Evolutionary conservation across 2,113 vertebrate species (phyloP), one percentile per base, ranked within the genome.

Genomic region (Naja naja): DNA sequence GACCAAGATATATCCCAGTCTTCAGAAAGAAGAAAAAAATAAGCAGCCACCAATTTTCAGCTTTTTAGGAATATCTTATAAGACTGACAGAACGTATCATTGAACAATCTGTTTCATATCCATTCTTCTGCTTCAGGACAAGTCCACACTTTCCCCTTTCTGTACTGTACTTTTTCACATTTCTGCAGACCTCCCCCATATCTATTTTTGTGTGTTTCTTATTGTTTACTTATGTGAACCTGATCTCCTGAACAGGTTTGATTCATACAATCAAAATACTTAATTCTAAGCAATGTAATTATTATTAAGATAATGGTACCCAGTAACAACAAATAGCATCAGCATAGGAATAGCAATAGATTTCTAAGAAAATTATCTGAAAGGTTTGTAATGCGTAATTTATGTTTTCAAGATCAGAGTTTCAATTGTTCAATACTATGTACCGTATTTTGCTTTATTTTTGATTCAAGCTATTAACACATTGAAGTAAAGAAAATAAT

Each of bases 401-500:
- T 90, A 11, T 52, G 90, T 58, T 93, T 87, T 85, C 1, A 94
- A 91, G 91, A 23, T 56, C 54, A 94, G 0, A 2, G 22, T 52
- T 91, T 22, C 95, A 93, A 91, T 94, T 94, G 93, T 69, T 5
- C 92, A 22, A 16, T 55, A 92, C 47, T 91, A 91, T 30, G 60
- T 64, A 5, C 54, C 8, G 94, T n/a, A 30, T 74, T 58, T 14
- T 0, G 14, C 94, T 95, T 93, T 93, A 91, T 93, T 94, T 94
- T 93, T 25, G 0, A 94, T 94, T 95, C 91, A 90, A 95, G 89
- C 22, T 69, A 85, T 91, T 93, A 94, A 94, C 93, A 92, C 94
- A 94, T 3, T 0, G 11, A 95, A 92, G 94, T 92, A 94, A 95
- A 95, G 91, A 93, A 95, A 92, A 39, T 93, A 96, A 93, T 93